phyloP scores from a whole-genome alignment of 2,113 vertebrate species.

The Chaetodon auriga region DNA sequence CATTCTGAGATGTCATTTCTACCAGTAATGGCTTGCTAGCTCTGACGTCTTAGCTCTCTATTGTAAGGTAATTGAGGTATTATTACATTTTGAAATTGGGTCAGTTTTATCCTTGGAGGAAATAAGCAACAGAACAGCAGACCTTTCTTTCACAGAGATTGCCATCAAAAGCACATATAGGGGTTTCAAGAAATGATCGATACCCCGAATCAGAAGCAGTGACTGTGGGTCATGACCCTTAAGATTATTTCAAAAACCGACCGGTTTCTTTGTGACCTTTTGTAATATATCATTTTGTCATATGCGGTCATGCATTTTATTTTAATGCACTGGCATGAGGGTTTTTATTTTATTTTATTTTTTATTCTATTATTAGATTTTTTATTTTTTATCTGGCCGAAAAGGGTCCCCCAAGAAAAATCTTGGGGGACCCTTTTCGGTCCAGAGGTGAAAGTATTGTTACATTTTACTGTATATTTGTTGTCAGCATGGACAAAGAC shows the following conservation, averaged over 20 bases:
- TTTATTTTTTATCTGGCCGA: too few species aligned
- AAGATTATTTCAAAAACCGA: slow-evolving; percentile 58
- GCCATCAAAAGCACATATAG: slow-evolving; percentile 61
- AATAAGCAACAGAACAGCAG: slow-evolving; percentile 60
- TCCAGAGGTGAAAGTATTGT: not conserved
- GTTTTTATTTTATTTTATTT: not conserved
- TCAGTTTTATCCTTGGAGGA: slow-evolving; percentile 66
- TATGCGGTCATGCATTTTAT: slow-evolving; percentile 15
- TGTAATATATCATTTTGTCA: slow-evolving; percentile 44
- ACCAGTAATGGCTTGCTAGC: slow-evolving; percentile 58
- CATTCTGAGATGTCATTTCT: slow-evolving; percentile 68
- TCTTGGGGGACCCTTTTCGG: not conserved
- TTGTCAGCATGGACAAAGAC: not conserved
- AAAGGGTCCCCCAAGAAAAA: too few species aligned
- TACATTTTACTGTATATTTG: not conserved
- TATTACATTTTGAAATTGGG: slow-evolving; percentile 75
- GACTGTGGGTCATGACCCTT: slow-evolving; percentile 46
- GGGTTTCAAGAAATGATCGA: slow-evolving; percentile 62
- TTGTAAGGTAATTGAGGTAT: slow-evolving; percentile 77
- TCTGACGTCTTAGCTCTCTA: slow-evolving; percentile 49
- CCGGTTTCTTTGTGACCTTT: slow-evolving; percentile 27
- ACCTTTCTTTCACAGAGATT: slow-evolving; percentile 60
- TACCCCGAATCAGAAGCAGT: slow-evolving; percentile 49
- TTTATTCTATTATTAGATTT: too few species aligned
- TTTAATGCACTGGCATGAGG: not conserved